These are phyloP conservation scores for Eospalax fontanierii DNA, from an alignment of 2,797 vertebrate species.

Conservation along the genomic window DNA sequence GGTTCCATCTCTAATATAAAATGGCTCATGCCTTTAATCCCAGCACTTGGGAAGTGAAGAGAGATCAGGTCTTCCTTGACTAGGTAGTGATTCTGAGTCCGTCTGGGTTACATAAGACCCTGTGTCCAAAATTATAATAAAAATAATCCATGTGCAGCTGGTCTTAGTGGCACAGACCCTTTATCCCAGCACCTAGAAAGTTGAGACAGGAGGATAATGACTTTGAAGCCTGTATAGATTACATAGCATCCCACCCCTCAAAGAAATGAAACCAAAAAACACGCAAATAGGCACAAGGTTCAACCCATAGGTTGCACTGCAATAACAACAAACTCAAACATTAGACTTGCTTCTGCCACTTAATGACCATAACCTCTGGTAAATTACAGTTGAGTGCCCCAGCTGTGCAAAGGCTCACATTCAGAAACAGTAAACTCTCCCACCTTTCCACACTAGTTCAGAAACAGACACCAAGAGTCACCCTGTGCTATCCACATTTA, in stretches of 20 bases:
- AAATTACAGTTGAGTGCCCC: neutral
- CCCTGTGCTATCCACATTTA: neutral
- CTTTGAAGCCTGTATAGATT: neutral
- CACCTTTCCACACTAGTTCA: neutral
- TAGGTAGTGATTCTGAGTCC: neutral
- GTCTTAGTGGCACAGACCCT: neutral
- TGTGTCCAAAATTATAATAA: neutral
- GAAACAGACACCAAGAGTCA: neutral
- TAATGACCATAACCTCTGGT: neutral
- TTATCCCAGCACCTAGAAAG: neutral
- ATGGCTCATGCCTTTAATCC: neutral
- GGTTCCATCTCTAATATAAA: too few species aligned
- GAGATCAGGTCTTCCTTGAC: neutral
- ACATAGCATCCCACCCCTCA: neutral
- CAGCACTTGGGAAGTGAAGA: neutral
- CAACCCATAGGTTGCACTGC: neutral
- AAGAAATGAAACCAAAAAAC: neutral
- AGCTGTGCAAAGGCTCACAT: neutral
- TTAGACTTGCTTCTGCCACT: slow-evolving; percentile 11
- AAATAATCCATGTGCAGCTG: neutral
- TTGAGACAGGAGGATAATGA: neutral
- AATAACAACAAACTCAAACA: neutral
- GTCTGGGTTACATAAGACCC: neutral
- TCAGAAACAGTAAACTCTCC: neutral
- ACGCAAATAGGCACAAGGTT: neutral